phyloP scores from a whole-genome alignment of 2,797 vertebrate species.

The Smutsia gigantea region DNA sequence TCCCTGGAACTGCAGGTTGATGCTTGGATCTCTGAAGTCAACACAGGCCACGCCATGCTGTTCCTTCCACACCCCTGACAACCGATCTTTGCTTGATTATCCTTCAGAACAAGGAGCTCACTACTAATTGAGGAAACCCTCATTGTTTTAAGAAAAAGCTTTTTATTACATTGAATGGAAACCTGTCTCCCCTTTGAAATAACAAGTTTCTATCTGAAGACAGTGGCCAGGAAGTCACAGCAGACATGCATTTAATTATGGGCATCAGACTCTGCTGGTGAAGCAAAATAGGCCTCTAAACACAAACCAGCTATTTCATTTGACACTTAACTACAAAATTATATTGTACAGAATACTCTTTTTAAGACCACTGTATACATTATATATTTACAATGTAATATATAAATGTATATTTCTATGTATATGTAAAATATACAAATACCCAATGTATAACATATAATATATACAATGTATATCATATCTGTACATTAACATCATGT shows the following conservation, averaged over 20 bases:
- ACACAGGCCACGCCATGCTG: not conserved
- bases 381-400: not conserved
- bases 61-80: not conserved
- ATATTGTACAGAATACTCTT: not conserved
- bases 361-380: not conserved
- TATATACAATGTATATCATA: not conserved
- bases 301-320: constrained; percentile 16
- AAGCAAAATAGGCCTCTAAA: not conserved
- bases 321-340: not conserved
- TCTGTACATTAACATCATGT: not conserved
- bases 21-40: not conserved
- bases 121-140: not conserved
- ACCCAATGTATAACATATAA: not conserved
- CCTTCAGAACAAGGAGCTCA: not conserved
- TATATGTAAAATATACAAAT: too few species aligned
- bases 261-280: not conserved
- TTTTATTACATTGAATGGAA: not conserved
- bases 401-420: not conserved
- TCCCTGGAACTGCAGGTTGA: not conserved
- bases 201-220: not conserved
- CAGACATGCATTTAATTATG: not conserved
- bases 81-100: not conserved
- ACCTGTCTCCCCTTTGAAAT: constrained; percentile 3
- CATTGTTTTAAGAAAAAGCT: not conserved
- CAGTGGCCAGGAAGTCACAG: not conserved